A percentile compares a stretch with the other conserved stretches of the same genome.
Conservation (phyloP, 2,113 vertebrate genomes). For the Cryptotis parvus region DNA sequence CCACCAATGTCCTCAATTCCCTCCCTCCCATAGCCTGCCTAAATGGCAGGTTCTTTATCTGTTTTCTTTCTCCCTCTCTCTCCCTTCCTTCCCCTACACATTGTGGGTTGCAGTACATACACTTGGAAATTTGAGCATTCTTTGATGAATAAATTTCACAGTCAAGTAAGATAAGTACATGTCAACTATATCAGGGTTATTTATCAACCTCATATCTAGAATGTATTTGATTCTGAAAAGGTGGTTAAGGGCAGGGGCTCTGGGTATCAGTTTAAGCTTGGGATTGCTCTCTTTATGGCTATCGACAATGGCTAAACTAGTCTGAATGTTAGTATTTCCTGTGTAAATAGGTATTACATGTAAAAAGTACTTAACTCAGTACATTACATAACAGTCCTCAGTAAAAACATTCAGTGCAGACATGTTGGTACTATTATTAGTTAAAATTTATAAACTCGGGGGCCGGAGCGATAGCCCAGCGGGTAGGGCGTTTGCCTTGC, state of each 20-base stretch:
- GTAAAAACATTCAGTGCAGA: not conserved
- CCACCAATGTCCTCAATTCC: too few relatives aligned
- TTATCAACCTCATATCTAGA: not conserved
- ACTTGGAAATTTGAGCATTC: not conserved
- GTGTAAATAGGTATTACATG: not conserved
- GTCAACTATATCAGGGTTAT: not conserved
- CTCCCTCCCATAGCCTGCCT: too few relatives aligned
- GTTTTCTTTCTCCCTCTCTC: too few relatives aligned
- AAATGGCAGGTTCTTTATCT: too few relatives aligned
- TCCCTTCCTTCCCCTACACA: too few relatives aligned
- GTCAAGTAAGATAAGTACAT: not conserved
- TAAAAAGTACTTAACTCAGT: not conserved
- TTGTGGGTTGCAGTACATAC: too few relatives aligned
- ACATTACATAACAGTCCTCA: not conserved
- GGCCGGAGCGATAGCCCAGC: too few relatives aligned
- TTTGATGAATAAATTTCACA: not conserved
- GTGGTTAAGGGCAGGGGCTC: not conserved
- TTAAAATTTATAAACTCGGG: not conserved
- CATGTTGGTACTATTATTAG: not conserved
- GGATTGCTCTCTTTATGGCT: not conserved
- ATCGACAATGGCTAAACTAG: not conserved
- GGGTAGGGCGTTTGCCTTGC: too few relatives aligned
- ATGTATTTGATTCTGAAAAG: not conserved
- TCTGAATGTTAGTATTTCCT: not conserved
- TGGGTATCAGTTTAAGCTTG: not conserved